A percentile compares a stretch with the other conserved stretches of the same genome.
Conservation (phyloP, 2,797 vertebrate genomes). For the Ceryle rudis region DNA sequence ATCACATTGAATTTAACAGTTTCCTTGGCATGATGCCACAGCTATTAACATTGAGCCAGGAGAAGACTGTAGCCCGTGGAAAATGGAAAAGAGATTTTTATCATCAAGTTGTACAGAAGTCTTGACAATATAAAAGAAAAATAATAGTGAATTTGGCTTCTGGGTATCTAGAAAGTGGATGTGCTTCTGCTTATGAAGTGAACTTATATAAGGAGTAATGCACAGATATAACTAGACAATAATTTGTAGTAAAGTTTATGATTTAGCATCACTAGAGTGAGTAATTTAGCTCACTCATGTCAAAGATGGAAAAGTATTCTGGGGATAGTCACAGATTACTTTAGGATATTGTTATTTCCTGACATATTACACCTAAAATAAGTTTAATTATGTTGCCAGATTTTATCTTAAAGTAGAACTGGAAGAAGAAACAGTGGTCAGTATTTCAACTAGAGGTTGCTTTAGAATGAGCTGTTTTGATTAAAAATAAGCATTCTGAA, state of each 20-base stretch:
- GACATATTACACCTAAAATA: background rate
- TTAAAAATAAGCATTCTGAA: background rate
- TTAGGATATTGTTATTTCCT: background rate
- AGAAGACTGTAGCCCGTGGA: slow-evolving; percentile 30
- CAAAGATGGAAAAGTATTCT: background rate
- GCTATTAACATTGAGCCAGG: background rate
- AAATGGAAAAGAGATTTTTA: slow-evolving; percentile 45
- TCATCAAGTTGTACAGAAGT: background rate
- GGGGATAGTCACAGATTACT: background rate
- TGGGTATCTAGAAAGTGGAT: background rate
- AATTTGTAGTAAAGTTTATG: background rate
- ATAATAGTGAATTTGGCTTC: background rate
- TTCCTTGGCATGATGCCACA: slow-evolving; percentile 9
- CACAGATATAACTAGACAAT: background rate
- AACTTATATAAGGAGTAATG: background rate
- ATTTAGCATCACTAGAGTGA: background rate
- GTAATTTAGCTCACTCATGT: background rate
- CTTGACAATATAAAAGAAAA: background rate
- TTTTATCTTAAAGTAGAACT: background rate
- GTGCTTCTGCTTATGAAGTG: background rate
- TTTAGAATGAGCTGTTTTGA: background rate
- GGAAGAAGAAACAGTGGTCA: background rate
- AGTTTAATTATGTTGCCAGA: background rate
- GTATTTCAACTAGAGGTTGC: background rate
- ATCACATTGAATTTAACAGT: slow-evolving; percentile 12